Conservation (phyloP, 2,888 invertebrate genomes). For the Drosophila setosimentum region DNA sequence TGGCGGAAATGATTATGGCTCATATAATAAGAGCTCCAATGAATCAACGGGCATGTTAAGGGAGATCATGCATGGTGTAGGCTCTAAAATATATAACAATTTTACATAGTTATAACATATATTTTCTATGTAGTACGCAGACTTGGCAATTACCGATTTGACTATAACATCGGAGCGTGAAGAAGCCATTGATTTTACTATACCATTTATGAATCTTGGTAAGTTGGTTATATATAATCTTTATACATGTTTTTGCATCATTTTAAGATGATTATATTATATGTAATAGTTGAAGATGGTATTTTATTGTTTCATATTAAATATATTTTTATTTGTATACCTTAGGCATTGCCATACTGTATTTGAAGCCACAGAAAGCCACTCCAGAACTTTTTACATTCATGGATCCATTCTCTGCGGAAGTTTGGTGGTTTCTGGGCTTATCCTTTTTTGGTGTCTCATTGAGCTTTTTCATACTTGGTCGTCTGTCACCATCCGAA, state of each 20-base stretch:
- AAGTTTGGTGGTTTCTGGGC: constrained; percentile 92
- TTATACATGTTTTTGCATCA: background rate
- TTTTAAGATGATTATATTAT: background rate
- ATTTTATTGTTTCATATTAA: background rate
- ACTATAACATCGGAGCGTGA: constrained; percentile 95
- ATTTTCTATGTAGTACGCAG: constrained; percentile 88
- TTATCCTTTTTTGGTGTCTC: constrained; percentile 93
- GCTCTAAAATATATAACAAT: constrained; percentile 4
- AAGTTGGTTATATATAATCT: constrained; percentile 28
- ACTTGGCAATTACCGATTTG: constrained; percentile 96
- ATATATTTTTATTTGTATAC: background rate
- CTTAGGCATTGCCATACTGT: constrained; percentile 94
- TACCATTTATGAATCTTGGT: constrained; percentile 97
- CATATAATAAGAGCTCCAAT: constrained; percentile 87
- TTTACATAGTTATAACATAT: background rate
- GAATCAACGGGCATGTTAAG: constrained; percentile 95
- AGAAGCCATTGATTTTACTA: constrained; percentile 95
- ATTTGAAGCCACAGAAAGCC: constrained; percentile 92
- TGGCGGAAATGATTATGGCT: constrained; percentile 92
- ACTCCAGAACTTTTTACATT: constrained; percentile 96
- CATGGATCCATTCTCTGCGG: constrained; percentile 93
- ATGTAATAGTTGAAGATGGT: background rate
- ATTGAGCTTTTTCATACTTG: constrained; percentile 91
- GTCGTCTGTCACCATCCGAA: constrained; percentile 93
- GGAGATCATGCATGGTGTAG: constrained; percentile 89